Evolutionary conservation across 2,797 vertebrate genomes (phyloP).

Genomic region (Melanotaenia maccullochi): DNA sequence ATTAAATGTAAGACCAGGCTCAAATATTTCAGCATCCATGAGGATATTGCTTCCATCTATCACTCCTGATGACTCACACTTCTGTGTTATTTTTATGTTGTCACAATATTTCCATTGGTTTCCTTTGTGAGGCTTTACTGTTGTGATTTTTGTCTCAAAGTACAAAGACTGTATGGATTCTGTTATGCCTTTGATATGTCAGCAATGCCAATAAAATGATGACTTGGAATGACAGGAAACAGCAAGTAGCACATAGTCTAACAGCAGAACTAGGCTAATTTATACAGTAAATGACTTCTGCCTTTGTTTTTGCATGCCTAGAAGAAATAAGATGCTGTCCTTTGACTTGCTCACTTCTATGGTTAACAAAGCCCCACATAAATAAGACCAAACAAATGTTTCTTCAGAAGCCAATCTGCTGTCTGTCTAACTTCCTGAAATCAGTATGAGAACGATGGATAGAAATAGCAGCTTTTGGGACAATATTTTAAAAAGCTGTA

Average conservation of each 20-base stretch:
- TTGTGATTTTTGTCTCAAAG: conserved; percentile 8
- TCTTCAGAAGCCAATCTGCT: background rate
- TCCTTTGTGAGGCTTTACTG: conserved; percentile 13
- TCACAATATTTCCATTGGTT: conserved; percentile 17
- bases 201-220: conserved; percentile 50
- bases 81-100: conserved; percentile 12
- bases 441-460: background rate
- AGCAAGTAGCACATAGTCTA: conserved; percentile 3
- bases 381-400: background rate
- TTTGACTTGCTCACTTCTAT: background rate
- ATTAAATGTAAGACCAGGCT: background rate
- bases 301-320: background rate
- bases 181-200: conserved; percentile 51
- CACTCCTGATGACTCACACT: conserved; percentile 1
- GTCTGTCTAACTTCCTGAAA: background rate
- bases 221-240: conserved; percentile 42
- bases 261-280: conserved; percentile 41
- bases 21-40: background rate
- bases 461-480: background rate
- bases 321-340: background rate
- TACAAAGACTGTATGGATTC: conserved; percentile 49
- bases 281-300: conserved; percentile 8
- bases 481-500: conserved; percentile 8
- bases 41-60: conserved; percentile 18
- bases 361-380: conserved; percentile 11